Evolutionary conservation across 2,797 vertebrate genomes (phyloP), one percentile per base, ranked within the genome.

Genomic region (Sebastes miniatus): DNA sequence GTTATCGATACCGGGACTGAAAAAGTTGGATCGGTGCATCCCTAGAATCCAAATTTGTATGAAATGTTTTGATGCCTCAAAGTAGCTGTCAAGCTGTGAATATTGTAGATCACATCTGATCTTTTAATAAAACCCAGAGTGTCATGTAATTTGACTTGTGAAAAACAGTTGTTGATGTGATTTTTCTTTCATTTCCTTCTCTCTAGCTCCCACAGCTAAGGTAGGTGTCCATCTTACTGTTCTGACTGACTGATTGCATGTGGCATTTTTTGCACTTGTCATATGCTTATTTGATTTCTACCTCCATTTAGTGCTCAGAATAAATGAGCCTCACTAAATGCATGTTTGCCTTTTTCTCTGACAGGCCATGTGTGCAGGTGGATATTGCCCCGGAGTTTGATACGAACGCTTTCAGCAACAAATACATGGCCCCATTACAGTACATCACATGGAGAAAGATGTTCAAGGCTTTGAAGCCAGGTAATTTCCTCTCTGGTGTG

Each of bases 381-480:
- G 83, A 91, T 61, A 72, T 39, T 12, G 83, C 75, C 39, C 88
- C 92, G 0, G 81, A 91, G 81, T 92, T 96, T 34, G 83, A 95
- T 80, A 54, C 88, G 63, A 87, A 95, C 57, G 69, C 39, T 22
- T 95, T 96, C 88, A 86, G 78, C 80, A 93, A 92, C 89, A 95
- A 95, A 88, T 94, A 83, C 85, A 79, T 93, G 0, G 95, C 93
- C 25, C 97, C 96, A 3, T 83, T 97, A 85, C 97, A 97, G 83
- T 97, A 97, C 92, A 95, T 95, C 73, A 88, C 96, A 79, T 97
- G 97, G 97, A 94, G 95, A 56, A 96, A 81, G 85, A 96, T 97
- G 96, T 95, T 96, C 85, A 94, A 67, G 31, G 93, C 85, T 76
- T 85, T 97, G 83, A 89, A 91, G 70, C 96, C 96, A 47, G 96